phyloP scores from a whole-genome alignment of 2,888 invertebrate genomes.

The Lordiphosa fenestrarum region DNA sequence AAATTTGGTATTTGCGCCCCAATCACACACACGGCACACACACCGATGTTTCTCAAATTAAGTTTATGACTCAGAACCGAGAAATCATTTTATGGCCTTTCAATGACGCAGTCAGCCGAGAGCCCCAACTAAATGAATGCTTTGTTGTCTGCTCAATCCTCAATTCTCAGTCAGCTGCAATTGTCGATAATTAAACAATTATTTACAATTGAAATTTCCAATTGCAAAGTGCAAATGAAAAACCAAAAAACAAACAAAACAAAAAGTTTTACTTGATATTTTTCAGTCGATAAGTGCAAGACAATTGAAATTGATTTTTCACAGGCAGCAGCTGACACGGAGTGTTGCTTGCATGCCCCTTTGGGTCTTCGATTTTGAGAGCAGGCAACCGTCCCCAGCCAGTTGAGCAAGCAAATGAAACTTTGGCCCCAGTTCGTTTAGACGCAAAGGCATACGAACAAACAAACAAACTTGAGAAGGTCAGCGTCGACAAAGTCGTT shows the following conservation, averaged over 20 bases:
- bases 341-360: not conserved
- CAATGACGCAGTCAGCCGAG: conserved; percentile 18
- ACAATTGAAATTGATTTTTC: conserved; percentile 68
- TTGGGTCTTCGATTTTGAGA: conserved; percentile 47
- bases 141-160: conserved; percentile 25
- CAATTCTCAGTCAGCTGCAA: conserved; percentile 36
- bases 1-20: conserved; percentile 15
- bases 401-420: conserved; percentile 58
- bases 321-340: conserved; percentile 16
- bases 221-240: conserved; percentile 45
- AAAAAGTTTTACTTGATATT: conserved; percentile 20
- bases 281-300: conserved; percentile 42
- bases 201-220: conserved; percentile 65
- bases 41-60: conserved; percentile 7
- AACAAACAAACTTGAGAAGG: conserved; percentile 65
- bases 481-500: conserved; percentile 47
- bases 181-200: conserved; percentile 64
- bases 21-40: conserved; percentile 7
- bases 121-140: conserved; percentile 29
- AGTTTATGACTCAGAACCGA: conserved; percentile 29
- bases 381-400: conserved; percentile 23
- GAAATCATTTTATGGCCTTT: conserved; percentile 36
- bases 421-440: conserved; percentile 44
- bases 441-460: conserved; percentile 23
- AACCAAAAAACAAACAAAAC: conserved; percentile 25